Base-by-base conservation (phyloP, 2,888 invertebrate species). In the Drosophila infuscata region DNA sequence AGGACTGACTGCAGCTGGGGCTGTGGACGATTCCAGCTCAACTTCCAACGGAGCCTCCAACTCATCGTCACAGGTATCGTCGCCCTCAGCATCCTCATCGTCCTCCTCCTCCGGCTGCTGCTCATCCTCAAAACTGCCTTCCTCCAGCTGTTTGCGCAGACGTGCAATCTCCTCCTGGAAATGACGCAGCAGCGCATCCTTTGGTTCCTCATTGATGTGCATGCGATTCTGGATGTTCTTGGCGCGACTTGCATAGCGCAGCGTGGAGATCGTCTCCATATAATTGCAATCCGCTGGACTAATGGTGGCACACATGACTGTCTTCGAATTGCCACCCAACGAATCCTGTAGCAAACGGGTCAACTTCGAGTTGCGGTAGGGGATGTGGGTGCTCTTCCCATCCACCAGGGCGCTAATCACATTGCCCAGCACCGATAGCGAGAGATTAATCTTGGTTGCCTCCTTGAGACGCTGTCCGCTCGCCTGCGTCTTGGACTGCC, bases 391-490 rank as follows among this genome's bases (percentile, higher is more conserved):
- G 84, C 97, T 97, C 94, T 99, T 99, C 52, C 99, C 98, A 94
- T 99, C 99, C 3, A 99, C 99, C 76, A 99, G 94, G 2, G 99
- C 99, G 6, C 99, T 99, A 83, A 99, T 99, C 3, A 99, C 99
- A 94, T 99, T 99, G 33, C 99, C 99, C 63, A 99, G 94, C 0
- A 99, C 99, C 0, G 99, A 99, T 0, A 99, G 95, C 0, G 99
- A 99, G 74, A 99, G 95, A 94, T 99, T 99, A 82, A 99, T 99
- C 94, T 99, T 99, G 0, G 98, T 98, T 0, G 99, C 99, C 93
- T 99, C 99, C 91, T 98, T 97, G 62, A 99, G 94, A 1, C 99
- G 95, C 76, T 98, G 96, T 35, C 99, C 98, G 36, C 97, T 96
- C 0, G 99, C 98, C 88, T 99, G 99, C 0, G 99, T 99, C 94